These are phyloP conservation scores for Dermolepida albohirtum DNA, from an alignment of 2,888 invertebrate genomes.

Conservation along the genomic window DNA sequence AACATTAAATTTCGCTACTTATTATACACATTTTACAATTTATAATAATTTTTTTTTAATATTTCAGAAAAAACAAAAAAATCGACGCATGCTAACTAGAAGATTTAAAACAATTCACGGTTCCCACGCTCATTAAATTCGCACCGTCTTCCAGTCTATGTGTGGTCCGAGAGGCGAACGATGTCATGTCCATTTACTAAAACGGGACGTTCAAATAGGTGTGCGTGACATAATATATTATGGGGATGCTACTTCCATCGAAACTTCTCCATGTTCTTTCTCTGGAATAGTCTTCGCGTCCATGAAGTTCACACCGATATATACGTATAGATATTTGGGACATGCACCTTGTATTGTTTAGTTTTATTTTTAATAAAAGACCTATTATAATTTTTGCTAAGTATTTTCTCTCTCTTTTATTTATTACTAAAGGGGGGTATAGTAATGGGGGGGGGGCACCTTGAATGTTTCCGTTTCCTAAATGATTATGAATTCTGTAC, in stretches of 20 bases:
- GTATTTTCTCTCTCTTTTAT: conserved; percentile 8
- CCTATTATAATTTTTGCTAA: conserved; percentile 26
- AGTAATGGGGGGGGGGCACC: too few species aligned
- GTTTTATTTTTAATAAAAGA: conserved; percentile 33
- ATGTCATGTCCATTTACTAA: conserved; percentile 19
- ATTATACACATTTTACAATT: too few species aligned
- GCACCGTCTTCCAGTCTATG: conserved; percentile 32
- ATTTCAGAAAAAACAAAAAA: conserved; percentile 65
- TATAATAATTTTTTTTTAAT: conserved; percentile 25
- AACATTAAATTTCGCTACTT: too few species aligned
- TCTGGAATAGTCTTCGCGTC: conserved; percentile 26
- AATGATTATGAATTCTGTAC: too few species aligned
- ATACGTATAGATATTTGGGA: conserved; percentile 27
- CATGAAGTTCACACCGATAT: conserved; percentile 22
- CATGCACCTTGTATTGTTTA: conserved; percentile 34
- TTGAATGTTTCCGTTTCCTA: conserved; percentile 12
- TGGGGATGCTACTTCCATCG: conserved; percentile 4
- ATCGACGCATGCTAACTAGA: conserved; percentile 62
- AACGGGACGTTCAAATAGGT: conserved; percentile 23
- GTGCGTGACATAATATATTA: conserved; percentile 16
- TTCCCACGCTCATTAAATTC: conserved; percentile 53
- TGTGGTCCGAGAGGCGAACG: conserved; percentile 27
- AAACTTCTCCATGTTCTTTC: conserved; percentile 12
- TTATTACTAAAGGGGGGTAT: too few species aligned
- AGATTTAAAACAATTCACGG: conserved; percentile 66